A percentile compares a stretch with the other conserved stretches of the same genome.
Evolutionary conservation across 2,113 vertebrate genomes (phyloP).

Genomic region (Acinonyx jubatus): DNA sequence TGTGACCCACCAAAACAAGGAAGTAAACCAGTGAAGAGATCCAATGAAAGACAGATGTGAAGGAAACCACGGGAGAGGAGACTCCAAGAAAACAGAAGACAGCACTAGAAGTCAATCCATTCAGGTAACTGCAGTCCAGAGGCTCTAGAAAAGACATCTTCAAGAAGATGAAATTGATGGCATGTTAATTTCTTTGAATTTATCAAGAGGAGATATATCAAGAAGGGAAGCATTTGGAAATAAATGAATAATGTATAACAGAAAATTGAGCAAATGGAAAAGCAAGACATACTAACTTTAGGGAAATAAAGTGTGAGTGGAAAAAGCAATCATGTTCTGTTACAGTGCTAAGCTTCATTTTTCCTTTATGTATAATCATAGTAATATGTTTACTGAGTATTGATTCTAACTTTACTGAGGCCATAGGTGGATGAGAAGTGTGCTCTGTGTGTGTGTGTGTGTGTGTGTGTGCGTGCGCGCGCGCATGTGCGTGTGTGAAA

Average conservation of each 20-base stretch:
- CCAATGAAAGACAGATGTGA: not conserved
- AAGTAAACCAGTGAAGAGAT: not conserved
- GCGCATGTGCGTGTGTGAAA: accelerated
- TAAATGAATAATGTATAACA: not conserved
- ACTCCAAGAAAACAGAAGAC: not conserved
- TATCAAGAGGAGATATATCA: not conserved
- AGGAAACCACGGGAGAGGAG: not conserved
- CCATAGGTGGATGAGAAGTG: not conserved
- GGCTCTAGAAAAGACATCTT: not conserved
- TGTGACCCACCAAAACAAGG: not conserved
- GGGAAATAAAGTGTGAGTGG: not conserved
- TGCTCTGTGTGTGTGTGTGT: not conserved
- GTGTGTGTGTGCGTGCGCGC: too few relatives aligned
- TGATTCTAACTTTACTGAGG: not conserved
- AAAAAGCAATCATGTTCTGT: not conserved
- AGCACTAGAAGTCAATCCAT: not conserved
- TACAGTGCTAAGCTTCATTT: not conserved
- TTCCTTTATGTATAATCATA: not conserved
- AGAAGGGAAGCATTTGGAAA: not conserved
- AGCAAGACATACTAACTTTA: not conserved
- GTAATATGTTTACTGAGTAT: not conserved
- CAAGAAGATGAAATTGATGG: not conserved
- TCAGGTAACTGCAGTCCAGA: not conserved
- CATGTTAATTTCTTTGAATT: conserved; percentile 4
- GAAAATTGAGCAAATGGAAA: not conserved